Conservation (phyloP, 2,113 vertebrate species). For the Microcebus ravelobensis region DNA sequence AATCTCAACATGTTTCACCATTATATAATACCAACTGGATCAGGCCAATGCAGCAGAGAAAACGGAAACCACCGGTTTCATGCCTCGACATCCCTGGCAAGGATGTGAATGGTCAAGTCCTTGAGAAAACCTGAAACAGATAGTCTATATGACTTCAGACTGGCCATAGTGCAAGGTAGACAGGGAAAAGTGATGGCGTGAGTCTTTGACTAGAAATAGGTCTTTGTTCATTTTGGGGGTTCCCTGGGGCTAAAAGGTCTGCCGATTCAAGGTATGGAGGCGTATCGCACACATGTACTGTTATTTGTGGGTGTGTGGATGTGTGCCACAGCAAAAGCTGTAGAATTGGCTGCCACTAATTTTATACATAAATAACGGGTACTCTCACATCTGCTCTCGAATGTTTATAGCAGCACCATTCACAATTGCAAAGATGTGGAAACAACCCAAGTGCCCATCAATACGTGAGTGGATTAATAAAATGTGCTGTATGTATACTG, state of each 20-base stretch:
- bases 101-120: neutral
- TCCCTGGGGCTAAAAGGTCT: neutral
- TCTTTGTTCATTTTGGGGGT: neutral
- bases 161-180: too few species aligned
- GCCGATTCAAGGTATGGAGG: neutral
- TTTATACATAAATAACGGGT: neutral
- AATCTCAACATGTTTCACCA: neutral
- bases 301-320: neutral
- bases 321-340: neutral
- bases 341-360: neutral
- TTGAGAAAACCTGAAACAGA: neutral
- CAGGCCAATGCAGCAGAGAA: neutral
- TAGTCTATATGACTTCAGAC: too few species aligned
- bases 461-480: too few species aligned
- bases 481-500: too few species aligned
- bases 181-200: fast-evolving
- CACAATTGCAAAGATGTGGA: too few species aligned
- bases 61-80: neutral
- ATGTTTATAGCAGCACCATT: too few species aligned
- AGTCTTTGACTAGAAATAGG: neutral
- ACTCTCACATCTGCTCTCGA: neutral
- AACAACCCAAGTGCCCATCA: too few species aligned
- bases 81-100: neutral
- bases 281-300: too few species aligned
- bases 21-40: neutral